A percentile compares a stretch with the other conserved stretches of the same genome.
phyloP scores from a whole-genome alignment of 2,797 vertebrate species.

The Philypnodon macrostomus region DNA sequence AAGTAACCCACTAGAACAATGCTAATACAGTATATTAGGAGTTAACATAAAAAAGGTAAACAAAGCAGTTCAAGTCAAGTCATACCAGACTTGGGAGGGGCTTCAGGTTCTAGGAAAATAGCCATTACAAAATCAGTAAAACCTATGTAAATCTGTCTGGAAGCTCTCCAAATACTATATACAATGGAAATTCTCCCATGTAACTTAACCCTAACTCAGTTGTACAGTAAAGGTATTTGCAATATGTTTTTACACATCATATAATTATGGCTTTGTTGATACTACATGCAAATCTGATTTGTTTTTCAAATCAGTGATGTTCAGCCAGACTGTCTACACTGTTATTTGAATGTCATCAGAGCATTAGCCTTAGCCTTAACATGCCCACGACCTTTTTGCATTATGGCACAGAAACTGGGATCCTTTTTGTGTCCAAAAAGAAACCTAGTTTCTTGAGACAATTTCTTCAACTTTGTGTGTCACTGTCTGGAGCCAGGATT shows the following conservation, averaged over 20 bases:
- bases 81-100: neutral
- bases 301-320: slow-evolving; percentile 11
- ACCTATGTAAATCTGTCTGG: slow-evolving; percentile 4
- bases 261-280: slow-evolving; percentile 6
- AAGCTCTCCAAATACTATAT: too few species aligned
- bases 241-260: slow-evolving; percentile 9
- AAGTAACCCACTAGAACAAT: too few species aligned
- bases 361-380: neutral
- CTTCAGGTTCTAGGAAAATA: neutral
- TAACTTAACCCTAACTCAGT: neutral
- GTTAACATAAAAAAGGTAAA: too few species aligned
- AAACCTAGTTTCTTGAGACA: slow-evolving; percentile 2
- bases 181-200: slow-evolving; percentile 1
- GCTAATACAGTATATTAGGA: too few species aligned
- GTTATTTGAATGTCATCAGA: slow-evolving; percentile 15
- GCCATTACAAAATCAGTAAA: neutral
- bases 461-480: too few species aligned
- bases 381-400: slow-evolving; percentile 7
- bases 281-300: slow-evolving; percentile 16
- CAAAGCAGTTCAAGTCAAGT: too few species aligned
- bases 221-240: slow-evolving; percentile 5
- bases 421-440: slow-evolving; percentile 3
- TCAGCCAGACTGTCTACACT: slow-evolving; percentile 18
- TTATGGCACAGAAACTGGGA: neutral
- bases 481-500: too few species aligned